Conservation (phyloP, 2,797 vertebrate species). For the Eospalax fontanierii region DNA sequence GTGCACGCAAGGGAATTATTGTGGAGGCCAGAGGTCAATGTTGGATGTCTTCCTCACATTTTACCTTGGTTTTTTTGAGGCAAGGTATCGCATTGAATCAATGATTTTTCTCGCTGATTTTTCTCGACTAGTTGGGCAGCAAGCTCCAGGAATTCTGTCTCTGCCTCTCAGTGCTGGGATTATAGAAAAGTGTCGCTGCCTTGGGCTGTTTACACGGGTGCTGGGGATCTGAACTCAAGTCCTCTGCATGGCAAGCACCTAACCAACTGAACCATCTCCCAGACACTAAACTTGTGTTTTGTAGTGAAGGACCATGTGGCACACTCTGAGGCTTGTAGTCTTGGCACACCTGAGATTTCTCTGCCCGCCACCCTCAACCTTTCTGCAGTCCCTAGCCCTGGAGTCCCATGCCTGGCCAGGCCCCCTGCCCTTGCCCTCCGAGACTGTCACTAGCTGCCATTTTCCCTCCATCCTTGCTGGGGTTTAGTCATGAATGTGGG, state of each 20-base stretch:
- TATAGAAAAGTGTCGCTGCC: no score
- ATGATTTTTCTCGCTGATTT: neutral
- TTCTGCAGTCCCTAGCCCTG: neutral
- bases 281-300: neutral
- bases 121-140: neutral
- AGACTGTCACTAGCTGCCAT: neutral
- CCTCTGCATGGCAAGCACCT: neutral
- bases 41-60: no score
- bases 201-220: neutral
- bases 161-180: neutral
- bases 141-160: neutral
- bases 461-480: neutral
- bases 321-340: neutral
- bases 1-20: neutral
- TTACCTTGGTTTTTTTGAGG: neutral
- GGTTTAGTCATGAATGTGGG: neutral
- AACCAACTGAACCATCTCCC: neutral
- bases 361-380: neutral
- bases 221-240: neutral
- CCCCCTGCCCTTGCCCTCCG: no score
- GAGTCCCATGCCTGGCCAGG: neutral
- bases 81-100: neutral
- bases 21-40: neutral
- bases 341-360: neutral
- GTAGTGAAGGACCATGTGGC: neutral